Evolutionary conservation across 2,113 vertebrate species (phyloP).

Genomic region (Lanius collurio): DNA sequence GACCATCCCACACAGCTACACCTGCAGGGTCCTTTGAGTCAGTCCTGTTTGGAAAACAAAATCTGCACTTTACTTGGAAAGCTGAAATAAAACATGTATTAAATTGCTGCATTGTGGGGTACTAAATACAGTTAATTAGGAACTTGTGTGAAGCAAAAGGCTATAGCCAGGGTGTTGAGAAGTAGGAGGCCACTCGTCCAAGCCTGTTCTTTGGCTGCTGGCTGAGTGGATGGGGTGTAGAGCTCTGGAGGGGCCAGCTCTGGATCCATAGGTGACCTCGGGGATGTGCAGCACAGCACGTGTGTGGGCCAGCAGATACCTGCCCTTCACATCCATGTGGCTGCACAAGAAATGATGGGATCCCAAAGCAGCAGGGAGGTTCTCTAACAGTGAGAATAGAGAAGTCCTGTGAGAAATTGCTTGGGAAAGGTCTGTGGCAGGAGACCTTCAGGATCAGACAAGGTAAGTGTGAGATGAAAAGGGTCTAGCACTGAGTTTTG

Average conservation of each 20-base stretch:
- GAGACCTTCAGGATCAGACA: background rate
- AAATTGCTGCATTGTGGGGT: background rate
- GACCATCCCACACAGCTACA: background rate
- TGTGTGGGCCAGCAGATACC: background rate
- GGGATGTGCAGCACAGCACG: fast-evolving
- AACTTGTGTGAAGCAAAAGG: background rate
- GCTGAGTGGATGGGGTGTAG: background rate
- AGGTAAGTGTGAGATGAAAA: background rate
- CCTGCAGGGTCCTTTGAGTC: background rate
- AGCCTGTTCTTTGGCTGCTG: background rate
- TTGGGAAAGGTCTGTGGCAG: background rate
- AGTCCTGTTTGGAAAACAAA: background rate
- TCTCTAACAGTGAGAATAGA: background rate
- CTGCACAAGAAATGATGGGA: fast-evolving
- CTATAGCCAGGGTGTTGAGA: background rate
- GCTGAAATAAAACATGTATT: background rate
- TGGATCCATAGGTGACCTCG: background rate
- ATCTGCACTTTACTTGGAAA: background rate
- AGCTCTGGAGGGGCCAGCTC: background rate
- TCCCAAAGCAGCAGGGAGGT: background rate
- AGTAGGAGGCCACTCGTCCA: background rate
- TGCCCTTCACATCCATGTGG: fast-evolving
- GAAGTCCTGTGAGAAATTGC: background rate
- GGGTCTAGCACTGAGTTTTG: background rate
- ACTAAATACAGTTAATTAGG: background rate